Base-by-base conservation (phyloP, 2,797 vertebrate genomes). In the Chloroceryle amazona region DNA sequence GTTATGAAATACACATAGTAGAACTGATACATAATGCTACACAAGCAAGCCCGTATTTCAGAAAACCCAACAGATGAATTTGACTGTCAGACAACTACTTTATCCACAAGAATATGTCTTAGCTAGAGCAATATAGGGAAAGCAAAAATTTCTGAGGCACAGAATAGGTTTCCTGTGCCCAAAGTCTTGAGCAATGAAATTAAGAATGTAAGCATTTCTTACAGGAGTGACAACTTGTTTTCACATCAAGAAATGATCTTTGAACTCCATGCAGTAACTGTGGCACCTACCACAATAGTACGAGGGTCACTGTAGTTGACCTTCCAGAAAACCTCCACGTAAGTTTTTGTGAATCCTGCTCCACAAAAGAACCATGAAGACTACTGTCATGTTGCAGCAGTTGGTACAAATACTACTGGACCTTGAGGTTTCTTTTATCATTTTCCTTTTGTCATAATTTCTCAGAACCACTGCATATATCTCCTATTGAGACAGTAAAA, bases 21-120 rank as follows among this genome's bases (percentile, higher is more conserved):
- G 17, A 83, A 29, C 9, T 47, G 33, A 31, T 5, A 25, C 3
- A 10, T 0, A 35, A 0, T 13, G 63, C 17, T 25, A n/a, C 46
- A 57, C 23, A 12, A 46, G 10, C 22, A 65, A 55, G 18, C 3
- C 8, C 2, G 0, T 2, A 23, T 51, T 63, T 49, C 46, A 67
- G n/a, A 73, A 55, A 76, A 39, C 8, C 21, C 46, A 81, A 4
- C 20, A 10, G 39, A 67, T 47, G 18, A 44, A 29, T 29, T 26
- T 49, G 54, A 44, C 6, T 33, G 20, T 29, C 57, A 68, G 29
- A 41, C 17, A 74, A 47, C 19, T 26, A 19, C 42, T 55, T 83
- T 13, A 67, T 5, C 20, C 22, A 28, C 4, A 12, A n/a, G n/a
- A 60, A 35, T 51, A 46, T 86, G 18, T 44, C 19, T 49, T 47